Evolutionary conservation across 2,888 invertebrate species (phyloP).

Genomic region (Parapristionchus giblindavisi): DNA sequence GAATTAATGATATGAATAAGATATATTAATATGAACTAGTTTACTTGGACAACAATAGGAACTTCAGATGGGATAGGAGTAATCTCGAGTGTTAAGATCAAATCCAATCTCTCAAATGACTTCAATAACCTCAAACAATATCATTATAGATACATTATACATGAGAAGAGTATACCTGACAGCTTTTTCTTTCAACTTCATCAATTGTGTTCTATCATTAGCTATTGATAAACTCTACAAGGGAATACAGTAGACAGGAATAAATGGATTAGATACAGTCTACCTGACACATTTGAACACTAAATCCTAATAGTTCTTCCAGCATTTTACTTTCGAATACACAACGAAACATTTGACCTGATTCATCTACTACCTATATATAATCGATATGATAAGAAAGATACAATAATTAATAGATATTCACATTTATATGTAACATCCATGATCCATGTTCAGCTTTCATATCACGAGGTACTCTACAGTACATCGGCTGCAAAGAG

Average conservation of each 20-base stretch:
- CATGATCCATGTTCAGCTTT: slow-evolving; percentile 22
- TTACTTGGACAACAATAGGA: slow-evolving; percentile 9
- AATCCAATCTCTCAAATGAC: slow-evolving; percentile 32
- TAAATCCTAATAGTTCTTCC: slow-evolving; percentile 24
- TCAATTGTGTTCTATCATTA: background rate
- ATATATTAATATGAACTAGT: background rate
- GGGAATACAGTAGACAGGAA: background rate
- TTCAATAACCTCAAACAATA: slow-evolving; percentile 19
- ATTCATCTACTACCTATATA: slow-evolving; percentile 11
- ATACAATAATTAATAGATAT: background rate
- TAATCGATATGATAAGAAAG: background rate
- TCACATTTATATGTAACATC: slow-evolving; percentile 7
- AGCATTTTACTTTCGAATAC: slow-evolving; percentile 13
- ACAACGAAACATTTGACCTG: background rate
- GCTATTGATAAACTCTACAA: background rate
- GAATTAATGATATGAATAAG: background rate
- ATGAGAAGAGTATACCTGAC: no score
- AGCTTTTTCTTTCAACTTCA: background rate
- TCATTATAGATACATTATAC: background rate
- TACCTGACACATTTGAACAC: slow-evolving; percentile 5
- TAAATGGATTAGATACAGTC: background rate
- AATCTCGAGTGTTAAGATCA: slow-evolving; percentile 11
- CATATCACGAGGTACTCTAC: background rate
- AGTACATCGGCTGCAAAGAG: slow-evolving; percentile 14
- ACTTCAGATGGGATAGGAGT: slow-evolving; percentile 1